Conservation (phyloP, 2,888 invertebrate species). For the Odontocerum albicorne region DNA sequence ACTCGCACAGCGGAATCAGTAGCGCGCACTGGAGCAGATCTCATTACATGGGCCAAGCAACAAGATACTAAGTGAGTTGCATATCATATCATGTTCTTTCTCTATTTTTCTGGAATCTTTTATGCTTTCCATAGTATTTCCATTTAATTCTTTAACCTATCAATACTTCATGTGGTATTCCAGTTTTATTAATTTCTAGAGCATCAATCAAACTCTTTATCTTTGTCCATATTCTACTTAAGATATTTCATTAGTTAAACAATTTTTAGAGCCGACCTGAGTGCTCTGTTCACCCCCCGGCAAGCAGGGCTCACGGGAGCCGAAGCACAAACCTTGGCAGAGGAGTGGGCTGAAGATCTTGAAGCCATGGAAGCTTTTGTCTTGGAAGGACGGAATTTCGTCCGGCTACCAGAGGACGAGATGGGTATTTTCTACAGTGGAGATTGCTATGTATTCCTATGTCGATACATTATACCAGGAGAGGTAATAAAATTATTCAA, state of each 20-base stretch:
- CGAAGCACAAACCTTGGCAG: constrained; percentile 86
- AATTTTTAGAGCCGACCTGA: constrained; percentile 80
- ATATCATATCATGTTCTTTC: too few species aligned
- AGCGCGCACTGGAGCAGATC: constrained; percentile 92
- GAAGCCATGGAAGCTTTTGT: constrained; percentile 98
- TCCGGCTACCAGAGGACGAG: constrained; percentile 94
- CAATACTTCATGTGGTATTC: too few species aligned
- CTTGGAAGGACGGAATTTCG: constrained; percentile 94
- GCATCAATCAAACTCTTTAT: too few species aligned
- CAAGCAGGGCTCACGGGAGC: constrained; percentile 83
- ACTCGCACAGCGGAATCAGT: constrained; percentile 98
- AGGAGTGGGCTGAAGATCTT: constrained; percentile 98
- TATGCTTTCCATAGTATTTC: too few species aligned
- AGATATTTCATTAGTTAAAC: too few species aligned
- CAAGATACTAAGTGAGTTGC: constrained; percentile 82
- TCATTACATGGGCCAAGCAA: constrained; percentile 87
- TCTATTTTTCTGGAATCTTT: too few species aligned
- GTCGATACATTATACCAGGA: constrained; percentile 72
- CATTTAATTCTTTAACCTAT: too few species aligned
- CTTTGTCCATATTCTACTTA: too few species aligned
- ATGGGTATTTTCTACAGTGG: constrained; percentile 87
- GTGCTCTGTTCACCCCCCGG: constrained; percentile 92
- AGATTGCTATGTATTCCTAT: constrained; percentile 98
- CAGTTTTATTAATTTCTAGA: too few species aligned
- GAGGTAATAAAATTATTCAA: too few species aligned